Evolutionary conservation across 2,797 vertebrate species (phyloP), one percentile per base, ranked within the genome.

Genomic region (Pagetopsis macropterus): DNA sequence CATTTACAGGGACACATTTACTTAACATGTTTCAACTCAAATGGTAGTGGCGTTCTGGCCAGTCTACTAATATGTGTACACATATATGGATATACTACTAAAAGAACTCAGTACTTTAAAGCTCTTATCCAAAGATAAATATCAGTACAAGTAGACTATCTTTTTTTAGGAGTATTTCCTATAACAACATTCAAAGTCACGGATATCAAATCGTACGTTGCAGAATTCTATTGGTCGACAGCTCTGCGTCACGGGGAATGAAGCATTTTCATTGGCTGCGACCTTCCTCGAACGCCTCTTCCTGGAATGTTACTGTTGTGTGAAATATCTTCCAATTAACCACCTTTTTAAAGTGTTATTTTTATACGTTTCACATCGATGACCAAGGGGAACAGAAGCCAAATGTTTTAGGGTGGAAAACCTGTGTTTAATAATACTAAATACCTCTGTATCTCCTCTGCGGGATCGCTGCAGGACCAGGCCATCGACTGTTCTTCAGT

Each of bases 191-290:
- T 55, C 37, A 10, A 69, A 86, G 81, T 1, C 40, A 43, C 61
- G 44, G 31, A 65, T 57, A 41, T 2, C 6, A 27, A 0, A 1
- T 7, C 4, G 2, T 0, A 90, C 91, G 92, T 92, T 0, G 83
- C 87, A 70, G 3, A 75, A 69, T 8, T 15, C 43, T 15, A 89
- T 91, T 90, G 87, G 89, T n/a, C 0, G 14, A 3, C 0, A 17
- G 19, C 1, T 0, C 3, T 14, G 1, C 80, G 83, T 89, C 82
- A 83, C 40, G 6, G 0, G 1, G 14, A 68, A 65, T 6, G 1
- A 27, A 9, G 65, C 9, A 3, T 66, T 82, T 5, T 79, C 13
- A 92, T 93, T 92, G 92, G 92, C 49, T 80, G 21, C 2, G 2
- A 21, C 43, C 46, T 17, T 54, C 27, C 3, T 17, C 43, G 19